phyloP scores from a whole-genome alignment of 2,113 vertebrate species.

The Coptodon rendalli region DNA sequence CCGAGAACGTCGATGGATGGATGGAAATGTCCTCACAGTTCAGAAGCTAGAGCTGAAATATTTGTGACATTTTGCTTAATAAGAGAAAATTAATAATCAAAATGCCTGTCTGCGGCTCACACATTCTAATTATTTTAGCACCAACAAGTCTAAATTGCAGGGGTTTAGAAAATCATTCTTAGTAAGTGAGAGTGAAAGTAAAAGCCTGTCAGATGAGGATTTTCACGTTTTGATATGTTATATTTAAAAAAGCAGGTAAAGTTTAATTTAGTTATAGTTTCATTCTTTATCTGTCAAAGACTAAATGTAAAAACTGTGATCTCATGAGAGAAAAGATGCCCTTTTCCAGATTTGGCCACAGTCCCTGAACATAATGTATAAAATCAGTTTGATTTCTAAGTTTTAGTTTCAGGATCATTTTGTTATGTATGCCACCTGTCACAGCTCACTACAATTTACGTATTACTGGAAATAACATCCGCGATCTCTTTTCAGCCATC shows the following conservation, averaged over 20 bases:
- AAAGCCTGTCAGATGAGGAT: not conserved
- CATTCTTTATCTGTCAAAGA: not conserved
- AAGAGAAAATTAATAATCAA: not conserved
- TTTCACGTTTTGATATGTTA: not conserved
- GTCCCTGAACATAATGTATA: not conserved
- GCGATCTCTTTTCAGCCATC: conserved; percentile 36
- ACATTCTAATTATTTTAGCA: not conserved
- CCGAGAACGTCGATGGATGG: not conserved
- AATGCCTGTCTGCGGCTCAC: not conserved
- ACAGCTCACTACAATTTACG: not conserved
- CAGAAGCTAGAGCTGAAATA: not conserved
- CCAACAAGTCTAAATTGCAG: not conserved
- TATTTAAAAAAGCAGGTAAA: not conserved
- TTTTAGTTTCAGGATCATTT: not conserved
- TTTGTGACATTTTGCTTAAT: not conserved
- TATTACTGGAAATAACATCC: not conserved
- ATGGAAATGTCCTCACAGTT: not conserved
- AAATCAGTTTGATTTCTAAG: not conserved
- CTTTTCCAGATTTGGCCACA: not conserved
- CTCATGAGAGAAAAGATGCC: not conserved
- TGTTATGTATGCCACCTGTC: not conserved
- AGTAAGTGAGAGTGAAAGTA: not conserved
- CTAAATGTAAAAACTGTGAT: not conserved
- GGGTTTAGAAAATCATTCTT: not conserved
- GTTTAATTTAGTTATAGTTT: not conserved